Conservation (phyloP, 2,113 vertebrate genomes). For the Macrotus californicus region DNA sequence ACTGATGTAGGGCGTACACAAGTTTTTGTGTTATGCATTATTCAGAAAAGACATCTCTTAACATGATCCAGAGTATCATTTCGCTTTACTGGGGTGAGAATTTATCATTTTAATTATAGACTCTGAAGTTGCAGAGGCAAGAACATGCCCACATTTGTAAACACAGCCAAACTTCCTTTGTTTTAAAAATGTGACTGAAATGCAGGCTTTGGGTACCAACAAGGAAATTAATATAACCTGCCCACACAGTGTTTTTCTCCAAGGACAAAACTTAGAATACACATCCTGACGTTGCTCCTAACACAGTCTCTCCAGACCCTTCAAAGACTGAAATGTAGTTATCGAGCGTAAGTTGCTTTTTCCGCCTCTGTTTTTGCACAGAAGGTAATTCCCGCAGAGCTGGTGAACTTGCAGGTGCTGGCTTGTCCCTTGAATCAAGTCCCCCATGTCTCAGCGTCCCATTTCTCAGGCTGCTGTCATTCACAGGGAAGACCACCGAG, state of each 20-base stretch:
- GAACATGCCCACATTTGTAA: not conserved
- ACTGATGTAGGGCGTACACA: not conserved
- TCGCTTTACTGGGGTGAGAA: not conserved
- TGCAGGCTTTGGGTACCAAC: not conserved
- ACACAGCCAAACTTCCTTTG: not conserved
- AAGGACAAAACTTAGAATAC: not conserved
- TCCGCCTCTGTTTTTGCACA: not conserved
- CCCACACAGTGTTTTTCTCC: not conserved
- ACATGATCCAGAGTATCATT: not conserved
- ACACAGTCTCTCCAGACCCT: not conserved
- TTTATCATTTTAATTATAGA: constrained; percentile 44
- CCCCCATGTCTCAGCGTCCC: not conserved
- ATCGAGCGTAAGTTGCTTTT: not conserved
- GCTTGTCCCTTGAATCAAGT: not conserved
- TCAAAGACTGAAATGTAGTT: not conserved
- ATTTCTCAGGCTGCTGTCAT: not conserved
- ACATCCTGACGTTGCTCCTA: not conserved
- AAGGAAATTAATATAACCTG: constrained; percentile 25
- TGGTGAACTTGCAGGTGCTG: not conserved
- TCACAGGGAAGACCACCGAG: not conserved
- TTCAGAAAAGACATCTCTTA: not conserved
- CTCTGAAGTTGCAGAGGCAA: not conserved
- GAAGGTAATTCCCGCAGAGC: not conserved
- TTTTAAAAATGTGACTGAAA: constrained; percentile 3
- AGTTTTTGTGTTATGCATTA: not conserved